Evolutionary conservation across 2,113 vertebrate species (phyloP).

Genomic region (Chiloscyllium plagiosum): DNA sequence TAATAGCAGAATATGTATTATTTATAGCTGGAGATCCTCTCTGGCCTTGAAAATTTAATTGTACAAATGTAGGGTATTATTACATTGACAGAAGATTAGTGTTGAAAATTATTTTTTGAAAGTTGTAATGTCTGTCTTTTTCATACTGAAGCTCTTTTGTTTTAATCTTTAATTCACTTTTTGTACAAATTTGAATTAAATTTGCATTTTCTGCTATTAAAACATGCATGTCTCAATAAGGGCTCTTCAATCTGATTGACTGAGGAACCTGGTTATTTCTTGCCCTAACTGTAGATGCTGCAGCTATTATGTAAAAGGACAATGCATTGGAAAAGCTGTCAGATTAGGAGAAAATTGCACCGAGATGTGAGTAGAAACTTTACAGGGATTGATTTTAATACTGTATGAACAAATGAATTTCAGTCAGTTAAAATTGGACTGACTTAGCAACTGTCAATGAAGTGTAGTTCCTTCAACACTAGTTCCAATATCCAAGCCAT

Average conservation of each 20-base stretch:
- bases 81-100: not conserved
- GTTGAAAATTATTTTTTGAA: not conserved
- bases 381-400: too few species aligned
- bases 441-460: not conserved
- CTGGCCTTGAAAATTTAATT: not conserved
- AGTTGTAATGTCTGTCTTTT: not conserved
- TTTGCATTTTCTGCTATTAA: not conserved
- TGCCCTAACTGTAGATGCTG: not conserved
- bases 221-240: not conserved
- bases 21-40: too few species aligned
- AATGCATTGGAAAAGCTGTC: not conserved
- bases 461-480: not conserved
- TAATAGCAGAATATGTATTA: not conserved
- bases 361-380: not conserved
- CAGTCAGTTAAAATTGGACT: too few species aligned
- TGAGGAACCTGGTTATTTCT: not conserved
- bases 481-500: not conserved
- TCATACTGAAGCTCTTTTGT: not conserved
- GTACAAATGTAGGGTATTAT: not conserved
- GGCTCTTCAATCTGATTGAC: not conserved
- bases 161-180: not conserved
- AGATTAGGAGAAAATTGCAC: not conserved
- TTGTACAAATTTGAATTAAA: not conserved
- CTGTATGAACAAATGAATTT: too few species aligned
- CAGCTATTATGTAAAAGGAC: not conserved